Evolutionary conservation across 2,888 invertebrate species (phyloP).

Genomic region (Hipparchia sbordonii): DNA sequence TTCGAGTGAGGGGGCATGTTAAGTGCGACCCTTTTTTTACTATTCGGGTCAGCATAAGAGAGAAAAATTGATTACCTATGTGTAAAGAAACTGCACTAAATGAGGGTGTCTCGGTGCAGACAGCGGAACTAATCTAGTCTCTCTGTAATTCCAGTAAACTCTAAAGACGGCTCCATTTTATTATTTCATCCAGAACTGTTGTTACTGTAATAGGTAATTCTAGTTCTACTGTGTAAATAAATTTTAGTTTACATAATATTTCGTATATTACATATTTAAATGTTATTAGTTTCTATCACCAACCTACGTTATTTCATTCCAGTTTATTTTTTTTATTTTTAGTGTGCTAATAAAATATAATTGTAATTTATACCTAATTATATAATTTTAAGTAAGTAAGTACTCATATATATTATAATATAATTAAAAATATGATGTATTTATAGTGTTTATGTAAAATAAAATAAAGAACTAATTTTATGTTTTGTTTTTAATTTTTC

Average conservation of each 20-base stretch:
- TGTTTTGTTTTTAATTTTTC: conserved; percentile 5
- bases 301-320: background rate
- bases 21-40: too few species aligned
- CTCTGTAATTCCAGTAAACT: conserved; percentile 38
- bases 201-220: background rate
- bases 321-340: background rate
- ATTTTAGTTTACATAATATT: background rate
- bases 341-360: background rate
- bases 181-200: conserved; percentile 20
- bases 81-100: conserved; percentile 30
- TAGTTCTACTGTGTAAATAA: conserved; percentile 1
- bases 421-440: background rate
- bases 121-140: conserved; percentile 77
- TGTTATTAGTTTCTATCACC: background rate
- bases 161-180: conserved; percentile 15
- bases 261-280: background rate
- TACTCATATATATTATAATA: background rate
- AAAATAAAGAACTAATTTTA: conserved; percentile 33
- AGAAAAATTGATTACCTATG: background rate
- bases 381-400: background rate
- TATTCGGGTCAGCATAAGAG: too few species aligned
- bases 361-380: background rate
- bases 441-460: conserved; percentile 20
- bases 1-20: too few species aligned
- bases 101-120: conserved; percentile 62